These are phyloP conservation scores for Thymelicus sylvestris DNA, from an alignment of 2,888 invertebrate genomes.

Conservation along the genomic window DNA sequence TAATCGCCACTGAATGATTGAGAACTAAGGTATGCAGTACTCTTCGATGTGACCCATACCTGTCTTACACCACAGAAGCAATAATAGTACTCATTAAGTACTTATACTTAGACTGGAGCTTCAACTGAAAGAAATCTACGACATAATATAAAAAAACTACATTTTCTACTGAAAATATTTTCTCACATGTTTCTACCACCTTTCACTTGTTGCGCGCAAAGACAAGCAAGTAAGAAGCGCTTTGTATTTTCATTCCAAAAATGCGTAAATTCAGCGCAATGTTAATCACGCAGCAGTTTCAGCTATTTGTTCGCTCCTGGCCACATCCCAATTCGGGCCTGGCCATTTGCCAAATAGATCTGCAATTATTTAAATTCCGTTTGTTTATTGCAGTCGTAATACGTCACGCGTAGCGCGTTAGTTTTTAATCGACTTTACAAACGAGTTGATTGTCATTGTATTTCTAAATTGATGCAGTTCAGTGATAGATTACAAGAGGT, in stretches of 20 bases:
- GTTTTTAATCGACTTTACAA: conserved; percentile 4
- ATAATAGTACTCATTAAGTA: no score
- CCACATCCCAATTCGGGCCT: conserved; percentile 24
- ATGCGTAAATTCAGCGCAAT: conserved; percentile 30
- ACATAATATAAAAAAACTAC: no score
- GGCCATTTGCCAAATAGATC: conserved; percentile 36
- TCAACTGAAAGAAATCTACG: no score
- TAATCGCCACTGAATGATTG: no score
- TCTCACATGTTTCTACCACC: no score
- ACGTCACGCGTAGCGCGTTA: conserved; percentile 15
- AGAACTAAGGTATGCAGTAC: no score
- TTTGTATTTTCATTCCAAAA: conserved; percentile 21
- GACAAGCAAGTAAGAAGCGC: neutral
- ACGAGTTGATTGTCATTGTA: neutral
- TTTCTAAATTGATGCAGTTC: neutral
- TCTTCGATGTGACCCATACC: no score
- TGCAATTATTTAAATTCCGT: conserved; percentile 40
- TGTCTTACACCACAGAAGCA: no score
- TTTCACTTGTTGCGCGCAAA: neutral
- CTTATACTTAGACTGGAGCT: no score
- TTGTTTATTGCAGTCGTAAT: conserved; percentile 29
- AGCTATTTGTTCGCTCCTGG: conserved; percentile 41
- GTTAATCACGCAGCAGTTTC: conserved; percentile 44
- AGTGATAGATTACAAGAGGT: neutral
- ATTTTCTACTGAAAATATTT: no score